A percentile compares a stretch with the other conserved stretches of the same genome.
Conservation (phyloP, 2,888 invertebrate genomes). For the Zygothrica quintamaculata region DNA sequence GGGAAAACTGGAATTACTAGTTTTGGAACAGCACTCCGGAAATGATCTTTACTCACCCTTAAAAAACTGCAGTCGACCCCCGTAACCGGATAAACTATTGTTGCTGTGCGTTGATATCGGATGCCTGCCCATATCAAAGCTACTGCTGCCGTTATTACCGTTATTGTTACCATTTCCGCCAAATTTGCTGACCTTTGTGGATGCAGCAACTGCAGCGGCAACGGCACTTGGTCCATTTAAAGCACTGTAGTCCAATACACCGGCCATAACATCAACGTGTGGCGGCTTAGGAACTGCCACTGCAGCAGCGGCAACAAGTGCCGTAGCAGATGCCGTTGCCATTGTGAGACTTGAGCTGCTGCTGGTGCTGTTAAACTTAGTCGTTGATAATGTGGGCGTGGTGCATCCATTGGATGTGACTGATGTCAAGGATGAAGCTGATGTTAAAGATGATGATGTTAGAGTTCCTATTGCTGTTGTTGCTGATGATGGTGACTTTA, state of each 20-base stretch:
- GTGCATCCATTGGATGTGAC: slow-evolving; percentile 64
- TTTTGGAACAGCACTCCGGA: too few relatives aligned
- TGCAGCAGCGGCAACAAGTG: slow-evolving; percentile 58
- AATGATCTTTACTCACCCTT: slow-evolving; percentile 77
- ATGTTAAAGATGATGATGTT: slow-evolving; percentile 28
- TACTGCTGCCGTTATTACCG: slow-evolving; percentile 39
- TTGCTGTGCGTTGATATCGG: slow-evolving; percentile 72
- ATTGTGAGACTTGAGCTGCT: slow-evolving; percentile 52
- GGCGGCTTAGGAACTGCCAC: slow-evolving; percentile 53
- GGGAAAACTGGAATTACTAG: too few relatives aligned
- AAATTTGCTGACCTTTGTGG: slow-evolving; percentile 54
- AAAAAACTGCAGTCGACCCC: slow-evolving; percentile 84
- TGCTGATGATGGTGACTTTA: slow-evolving; percentile 36
- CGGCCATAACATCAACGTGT: slow-evolving; percentile 60
- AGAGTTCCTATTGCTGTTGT: slow-evolving; percentile 19
- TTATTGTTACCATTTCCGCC: slow-evolving; percentile 44
- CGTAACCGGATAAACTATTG: slow-evolving; percentile 68
- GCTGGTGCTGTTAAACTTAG: slow-evolving; percentile 52
- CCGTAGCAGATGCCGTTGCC: slow-evolving; percentile 63
- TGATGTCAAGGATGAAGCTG: slow-evolving; percentile 37
- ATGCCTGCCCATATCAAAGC: slow-evolving; percentile 79
- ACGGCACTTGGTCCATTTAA: slow-evolving; percentile 46
- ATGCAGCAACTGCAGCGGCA: slow-evolving; percentile 40
- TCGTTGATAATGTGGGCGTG: slow-evolving; percentile 50
- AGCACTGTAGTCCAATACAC: slow-evolving; percentile 79